Base-by-base conservation (phyloP, 2,888 invertebrate species). In the Cantharis rustica region DNA sequence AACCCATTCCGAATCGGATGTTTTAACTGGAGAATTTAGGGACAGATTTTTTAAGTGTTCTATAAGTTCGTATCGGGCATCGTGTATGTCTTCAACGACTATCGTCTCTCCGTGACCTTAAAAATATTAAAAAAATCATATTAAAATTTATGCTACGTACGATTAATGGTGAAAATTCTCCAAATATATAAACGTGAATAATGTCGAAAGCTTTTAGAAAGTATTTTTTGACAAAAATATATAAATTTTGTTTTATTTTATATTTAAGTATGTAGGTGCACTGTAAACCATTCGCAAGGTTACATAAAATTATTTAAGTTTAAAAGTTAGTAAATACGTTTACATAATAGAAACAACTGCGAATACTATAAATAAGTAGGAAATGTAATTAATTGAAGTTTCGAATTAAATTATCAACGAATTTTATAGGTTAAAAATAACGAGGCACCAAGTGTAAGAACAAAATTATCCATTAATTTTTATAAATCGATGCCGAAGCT, bases 41-140 rank as follows among this genome's bases (percentile, higher is more conserved):
- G 68, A 68, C 2, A 68, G 15, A 16, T 80, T 71, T 69, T 84
- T 80, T 68, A 88, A 76, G 68, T 84, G 81, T 66, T 84, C 80
- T 72, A 88, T 84, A 7, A 87, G 77, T 17, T 75, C 77, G 15
- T 79, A 70, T 15, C 86, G 83, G 16, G 84, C 84, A 61, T 79
- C 81, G 69, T 85, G 82, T 10, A 87, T 81, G 79, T 87, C 85
- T 79, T 84, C 81, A 5, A 85, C 82, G n/a, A 85, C 81, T 70
- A 81, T 77, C 63, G 83, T 83, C 77, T 87, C 87, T 73, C 85
- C 80, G 3, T 75, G 75, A 69, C 83, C 81, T 83, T 72, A 10
- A 77, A 71, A 16, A 16, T 68, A 26, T 3, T 16, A 16, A 13
- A 63, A 16, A 63, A 63, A 16, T 5, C 0, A 16, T 3, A 63